phyloP scores from a whole-genome alignment of 2,888 invertebrate species.

The Apeira syringaria region DNA sequence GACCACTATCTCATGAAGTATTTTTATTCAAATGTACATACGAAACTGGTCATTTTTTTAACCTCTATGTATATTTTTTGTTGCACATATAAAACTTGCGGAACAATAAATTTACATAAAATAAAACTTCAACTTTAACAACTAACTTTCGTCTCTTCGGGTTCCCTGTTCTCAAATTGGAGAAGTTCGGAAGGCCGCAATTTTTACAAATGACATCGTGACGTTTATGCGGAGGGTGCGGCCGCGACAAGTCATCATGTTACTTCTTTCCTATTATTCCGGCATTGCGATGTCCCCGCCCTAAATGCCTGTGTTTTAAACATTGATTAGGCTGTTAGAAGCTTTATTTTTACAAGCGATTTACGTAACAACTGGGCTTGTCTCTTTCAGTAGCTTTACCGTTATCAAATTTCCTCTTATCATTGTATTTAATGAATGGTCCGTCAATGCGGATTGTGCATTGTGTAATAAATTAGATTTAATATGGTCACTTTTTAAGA shows the following conservation, averaged over 20 bases:
- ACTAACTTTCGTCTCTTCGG: conserved; percentile 37
- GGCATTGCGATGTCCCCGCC: conserved; percentile 56
- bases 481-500: too few species aligned
- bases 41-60: too few species aligned
- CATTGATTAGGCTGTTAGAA: conserved; percentile 51
- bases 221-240: conserved; percentile 80
- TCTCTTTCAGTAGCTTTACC: too few species aligned
- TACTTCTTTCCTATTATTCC: conserved; percentile 80
- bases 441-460: too few species aligned
- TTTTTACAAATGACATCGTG: conserved; percentile 84
- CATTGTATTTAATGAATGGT: too few species aligned
- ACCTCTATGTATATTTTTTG: too few species aligned
- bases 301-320: conserved; percentile 56
- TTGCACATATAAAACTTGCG: background rate
- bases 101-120: background rate
- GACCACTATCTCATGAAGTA: too few species aligned
- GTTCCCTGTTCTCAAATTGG: conserved; percentile 62
- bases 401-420: too few species aligned
- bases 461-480: too few species aligned
- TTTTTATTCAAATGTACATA: too few species aligned
- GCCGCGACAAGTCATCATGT: conserved; percentile 80
- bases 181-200: conserved; percentile 78
- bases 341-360: conserved; percentile 21
- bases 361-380: background rate
- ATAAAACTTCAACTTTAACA: too few species aligned